Base-by-base conservation (phyloP, 2,113 vertebrate genomes). In the Ammodytes marinus region DNA sequence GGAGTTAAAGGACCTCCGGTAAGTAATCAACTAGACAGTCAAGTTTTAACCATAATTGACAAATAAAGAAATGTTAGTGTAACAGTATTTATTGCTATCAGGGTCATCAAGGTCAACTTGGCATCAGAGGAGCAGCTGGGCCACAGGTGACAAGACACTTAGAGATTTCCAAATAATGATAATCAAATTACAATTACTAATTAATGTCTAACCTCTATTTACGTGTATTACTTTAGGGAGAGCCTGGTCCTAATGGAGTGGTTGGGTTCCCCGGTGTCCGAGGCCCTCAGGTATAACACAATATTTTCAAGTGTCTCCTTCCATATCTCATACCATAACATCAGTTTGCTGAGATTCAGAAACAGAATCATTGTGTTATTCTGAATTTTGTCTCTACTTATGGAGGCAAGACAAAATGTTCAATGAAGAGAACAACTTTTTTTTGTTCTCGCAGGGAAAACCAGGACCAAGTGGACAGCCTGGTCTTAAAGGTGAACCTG, bases 1-100 rank as follows among this genome's bases (percentile, higher is more conserved):
- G 95, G 95, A 46, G 90, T 95, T 71, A 94, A 90, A 19, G 95
- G 95, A 47, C 89, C 94, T 37, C 91, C 94, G 35, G 95, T 96
- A 89, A 94, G 94, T 87, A 73, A 40, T 84, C 3, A 53, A 13
- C 15, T 12, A 37, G 15, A 57, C 2, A 0, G 58, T 74, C 6
- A 72, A 74, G 3, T 35, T 35, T 6, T 2, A 40, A 52, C 35
- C 3, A 6, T 40, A 50, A 52, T 1, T 19, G 1, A 60, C 3
- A 13, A 6, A 46, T 45, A 35, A 58, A 71, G 47, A 10, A 3
- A 27, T 59, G 15, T 19, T 77, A 19, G 50, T 60, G 2, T 64
- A 67, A 61, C 0, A 12, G 46, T n/a, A 61, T 57, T 57, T 80
- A 57, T 2, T 84, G 6, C 59, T 42, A 9, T 65, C 72, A 96